A percentile compares a stretch with the other conserved stretches of the same genome.
Conservation (phyloP, 2,888 invertebrate species). For the Clivina fossor region DNA sequence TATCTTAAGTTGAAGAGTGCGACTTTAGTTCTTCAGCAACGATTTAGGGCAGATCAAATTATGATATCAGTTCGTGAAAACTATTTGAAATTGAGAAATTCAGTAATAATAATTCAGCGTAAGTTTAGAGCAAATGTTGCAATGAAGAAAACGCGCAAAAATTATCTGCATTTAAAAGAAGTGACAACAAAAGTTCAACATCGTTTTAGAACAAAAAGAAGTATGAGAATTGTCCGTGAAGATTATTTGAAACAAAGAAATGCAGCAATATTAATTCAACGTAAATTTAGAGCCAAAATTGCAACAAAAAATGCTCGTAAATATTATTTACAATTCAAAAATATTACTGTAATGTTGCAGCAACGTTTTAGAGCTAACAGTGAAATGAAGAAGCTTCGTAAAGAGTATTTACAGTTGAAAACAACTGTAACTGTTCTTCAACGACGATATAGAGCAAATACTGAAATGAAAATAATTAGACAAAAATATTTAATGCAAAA, state of each 20-base stretch:
- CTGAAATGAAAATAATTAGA: constrained; percentile 44
- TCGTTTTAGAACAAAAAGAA: constrained; percentile 5
- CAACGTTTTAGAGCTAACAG: constrained; percentile 49
- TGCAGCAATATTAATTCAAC: constrained; percentile 48
- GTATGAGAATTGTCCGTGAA: constrained; percentile 37
- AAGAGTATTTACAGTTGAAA: constrained; percentile 48
- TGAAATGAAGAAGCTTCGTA: constrained; percentile 46
- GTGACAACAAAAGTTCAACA: constrained; percentile 28
- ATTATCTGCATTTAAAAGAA: constrained; percentile 11
- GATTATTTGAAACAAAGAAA: constrained; percentile 30
- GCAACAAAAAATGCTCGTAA: constrained; percentile 44
- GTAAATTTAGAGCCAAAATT: constrained; percentile 49
- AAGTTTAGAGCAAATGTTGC: constrained; percentile 45
- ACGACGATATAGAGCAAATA: constrained; percentile 46
- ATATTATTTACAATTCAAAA: constrained; percentile 28
- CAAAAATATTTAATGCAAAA: neutral
- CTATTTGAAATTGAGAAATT: constrained; percentile 43
- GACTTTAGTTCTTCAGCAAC: neutral
- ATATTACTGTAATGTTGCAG: constrained; percentile 47
- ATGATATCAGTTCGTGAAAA: constrained; percentile 44
- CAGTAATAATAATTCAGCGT: constrained; percentile 48
- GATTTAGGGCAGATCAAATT: constrained; percentile 5
- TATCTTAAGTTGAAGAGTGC: neutral
- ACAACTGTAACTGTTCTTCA: constrained; percentile 48
- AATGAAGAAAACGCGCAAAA: constrained; percentile 44